Evolutionary conservation across 2,888 invertebrate genomes (phyloP), one percentile per base, ranked within the genome.

Genomic region (Ornithoptera priamus): DNA sequence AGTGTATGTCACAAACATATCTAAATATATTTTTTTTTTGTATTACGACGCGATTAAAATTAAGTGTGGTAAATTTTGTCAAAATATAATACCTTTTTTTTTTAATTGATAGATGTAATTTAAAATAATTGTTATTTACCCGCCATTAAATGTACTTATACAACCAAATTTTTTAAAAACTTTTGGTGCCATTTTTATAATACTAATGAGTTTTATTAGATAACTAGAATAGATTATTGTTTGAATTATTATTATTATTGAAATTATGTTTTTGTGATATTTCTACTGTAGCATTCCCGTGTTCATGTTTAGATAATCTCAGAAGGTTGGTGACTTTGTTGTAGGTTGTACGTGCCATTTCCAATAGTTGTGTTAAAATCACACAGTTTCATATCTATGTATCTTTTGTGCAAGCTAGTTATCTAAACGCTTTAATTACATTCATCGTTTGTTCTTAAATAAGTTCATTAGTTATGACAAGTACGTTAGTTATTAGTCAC

Each of bases 301-400:
- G 42, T 20, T 18, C 20, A 22, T 56, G n/a, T 36, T 62, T 17
- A 56, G 50, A 24, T 30, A 46, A 39, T 39, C 39, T 39, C 39
- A 10, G 39, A 39, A 39, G 39, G 39, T 39, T 39, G 39, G 22
- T 50, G 50, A 22, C 5, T 17, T 62, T 22, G 20, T 62, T 68
- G 15, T 50, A 15, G 17, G 42, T 62, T 24, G 65, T 65, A 62
- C 59, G 66, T 67, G 70, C 63, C 59, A 63, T 60, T 66, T 57
- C 12, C 12, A 63, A 59, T 53, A 50, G 67, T 67, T 70, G 66
- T 70, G 53, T 65, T 22, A 57, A 61, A 36, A 58, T n/a, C 62
- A 62, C 30, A 22, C 20, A 20, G 5, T 57, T 57, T 20, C 20
- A 57, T 57, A 20, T 50, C 50, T 15, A 50, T 50, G 50, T 50